A percentile compares a stretch with the other conserved stretches of the same genome.
Evolutionary conservation across 1,140 invertebrate species (phyloP).

Genomic region (Tetragnatha versicolor): DNA sequence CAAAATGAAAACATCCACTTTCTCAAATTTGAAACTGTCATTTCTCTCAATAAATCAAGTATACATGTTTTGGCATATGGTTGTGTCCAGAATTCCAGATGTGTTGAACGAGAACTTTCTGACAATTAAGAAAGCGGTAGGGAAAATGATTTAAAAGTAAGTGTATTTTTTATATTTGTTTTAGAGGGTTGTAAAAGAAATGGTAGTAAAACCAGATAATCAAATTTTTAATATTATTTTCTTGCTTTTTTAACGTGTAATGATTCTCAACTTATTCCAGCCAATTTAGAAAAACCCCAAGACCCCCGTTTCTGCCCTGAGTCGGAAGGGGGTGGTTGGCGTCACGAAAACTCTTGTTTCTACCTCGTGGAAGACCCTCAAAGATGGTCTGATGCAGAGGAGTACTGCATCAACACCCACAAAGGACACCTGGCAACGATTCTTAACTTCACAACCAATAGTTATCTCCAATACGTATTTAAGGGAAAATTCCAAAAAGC

Average conservation of each 20-base stretch:
- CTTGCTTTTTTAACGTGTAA: too few relatives aligned
- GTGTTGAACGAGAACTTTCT: too few relatives aligned
- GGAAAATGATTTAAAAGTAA: too few relatives aligned
- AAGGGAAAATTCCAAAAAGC: neutral
- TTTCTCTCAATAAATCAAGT: too few relatives aligned
- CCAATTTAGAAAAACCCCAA: neutral
- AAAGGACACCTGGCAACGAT: neutral
- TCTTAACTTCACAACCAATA: neutral
- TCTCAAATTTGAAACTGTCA: too few relatives aligned
- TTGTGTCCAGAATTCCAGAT: too few relatives aligned
- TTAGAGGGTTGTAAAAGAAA: too few relatives aligned
- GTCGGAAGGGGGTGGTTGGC: neutral
- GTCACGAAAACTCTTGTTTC: neutral
- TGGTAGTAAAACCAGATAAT: too few relatives aligned
- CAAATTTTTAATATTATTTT: neutral
- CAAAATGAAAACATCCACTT: too few relatives aligned
- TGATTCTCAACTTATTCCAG: neutral
- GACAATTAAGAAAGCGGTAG: too few relatives aligned
- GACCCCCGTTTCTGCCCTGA: neutral
- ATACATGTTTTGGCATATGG: too few relatives aligned
- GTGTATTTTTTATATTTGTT: too few relatives aligned
- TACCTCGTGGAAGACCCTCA: neutral
- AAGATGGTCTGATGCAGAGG: neutral
- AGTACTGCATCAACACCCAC: neutral
- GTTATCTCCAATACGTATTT: neutral